Evolutionary conservation across 1,140 invertebrate species (phyloP).

Genomic region (Tribolium castaneum): DNA sequence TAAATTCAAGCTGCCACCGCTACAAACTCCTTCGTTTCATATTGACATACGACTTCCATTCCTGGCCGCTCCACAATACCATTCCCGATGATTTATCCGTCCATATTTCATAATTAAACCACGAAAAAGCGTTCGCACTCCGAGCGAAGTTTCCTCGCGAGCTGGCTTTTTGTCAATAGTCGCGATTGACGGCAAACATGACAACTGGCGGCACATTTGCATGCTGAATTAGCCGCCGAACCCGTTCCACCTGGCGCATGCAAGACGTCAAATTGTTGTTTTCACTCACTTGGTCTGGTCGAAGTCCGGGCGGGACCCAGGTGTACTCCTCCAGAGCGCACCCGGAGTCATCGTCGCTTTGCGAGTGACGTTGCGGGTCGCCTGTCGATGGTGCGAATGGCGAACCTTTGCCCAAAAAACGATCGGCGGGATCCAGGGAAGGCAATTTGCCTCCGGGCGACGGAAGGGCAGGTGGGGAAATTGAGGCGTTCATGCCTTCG

Average conservation of each 20-base stretch:
- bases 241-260: not conserved
- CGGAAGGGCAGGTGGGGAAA: slow-evolving; percentile 60
- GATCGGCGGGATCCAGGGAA: slow-evolving; percentile 64
- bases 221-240: not conserved
- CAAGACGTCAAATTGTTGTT: not conserved
- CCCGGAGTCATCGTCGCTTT: slow-evolving; percentile 96
- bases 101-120: not conserved
- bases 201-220: slow-evolving; percentile 1
- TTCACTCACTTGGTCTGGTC: slow-evolving; percentile 89
- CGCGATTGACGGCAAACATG: not conserved
- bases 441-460: slow-evolving; percentile 62
- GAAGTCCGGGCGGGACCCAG: slow-evolving; percentile 95
- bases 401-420: slow-evolving; percentile 66
- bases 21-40: too few relatives aligned
- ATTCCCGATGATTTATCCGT: not conserved
- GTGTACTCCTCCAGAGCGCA: slow-evolving; percentile 98
- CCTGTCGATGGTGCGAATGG: slow-evolving; percentile 57
- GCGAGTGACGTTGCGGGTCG: slow-evolving; percentile 88
- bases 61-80: not conserved
- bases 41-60: too few relatives aligned
- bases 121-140: not conserved
- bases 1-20: too few relatives aligned
- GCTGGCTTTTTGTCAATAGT: not conserved
- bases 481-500: slow-evolving; percentile 50
- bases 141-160: not conserved